Evolutionary conservation across 1,140 invertebrate species (phyloP), one percentile per base, ranked within the genome.

Genomic region (Zaprionus kolodkinae): DNA sequence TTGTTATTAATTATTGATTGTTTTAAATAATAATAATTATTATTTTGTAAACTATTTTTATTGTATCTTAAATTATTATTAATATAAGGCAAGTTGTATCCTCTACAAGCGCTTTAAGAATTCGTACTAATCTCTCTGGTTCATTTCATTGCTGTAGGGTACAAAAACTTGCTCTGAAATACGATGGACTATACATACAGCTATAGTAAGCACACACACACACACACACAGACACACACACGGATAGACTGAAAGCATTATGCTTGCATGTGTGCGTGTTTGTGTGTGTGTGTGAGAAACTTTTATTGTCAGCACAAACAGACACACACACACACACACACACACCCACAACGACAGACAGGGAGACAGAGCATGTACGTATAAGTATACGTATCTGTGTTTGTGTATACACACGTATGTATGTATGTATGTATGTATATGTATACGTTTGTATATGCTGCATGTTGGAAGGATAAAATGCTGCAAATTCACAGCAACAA

Each of bases 241-340:
- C 25, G 48, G 11, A 61, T 36, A 57, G 25, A 61, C 54, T 64
- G 59, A 68, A 67, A 80, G 83, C 83, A 88, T 87, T 88, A 87
- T 80, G 83, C 79, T 88, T 87, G 79, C 73, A 84, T 84, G 74
- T 52, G 73, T 67, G 70, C 75, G 62, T 86, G 67, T 78, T 25
- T 76, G 62, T 82, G 80, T 85, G 70, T 77, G 62, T 77, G 62
- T 84, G 69, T 85, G 48, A 69, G 84, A 89, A 88, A 88, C 85
- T 88, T 88, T 88, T 89, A 88, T 88, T 88, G 85, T 88, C 85
- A 88, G 85, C 85, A 89, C 85, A 88, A 85, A 89, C 85, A 88
- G 72, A 86, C 82, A 85, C 55, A 78, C 79, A 6, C 27, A 55
- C 63, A 78, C 79, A 6, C 27, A 55, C 63, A 21, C 21, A 70